Conservation (phyloP, 1,140 invertebrate species). For the Aphaenogaster ashmeadi region DNA sequence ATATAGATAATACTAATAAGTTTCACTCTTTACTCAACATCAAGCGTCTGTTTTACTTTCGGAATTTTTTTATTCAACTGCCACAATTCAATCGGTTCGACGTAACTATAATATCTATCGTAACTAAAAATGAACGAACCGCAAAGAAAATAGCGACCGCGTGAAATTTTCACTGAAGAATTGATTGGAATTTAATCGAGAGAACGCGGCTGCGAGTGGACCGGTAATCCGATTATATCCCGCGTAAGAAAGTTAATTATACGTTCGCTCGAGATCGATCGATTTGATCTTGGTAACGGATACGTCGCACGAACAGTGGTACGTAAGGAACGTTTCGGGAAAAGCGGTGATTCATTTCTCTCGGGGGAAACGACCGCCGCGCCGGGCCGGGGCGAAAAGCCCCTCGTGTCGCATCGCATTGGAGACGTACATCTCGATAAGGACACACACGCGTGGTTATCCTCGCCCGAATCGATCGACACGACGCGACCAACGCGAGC, state of each 20-base stretch:
- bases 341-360: constrained; percentile 33
- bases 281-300: constrained; percentile 9
- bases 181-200: constrained; percentile 3
- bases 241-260: neutral
- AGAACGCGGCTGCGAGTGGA: neutral
- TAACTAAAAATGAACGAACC: neutral
- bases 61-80: neutral
- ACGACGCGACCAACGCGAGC: neutral
- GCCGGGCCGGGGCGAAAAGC: neutral
- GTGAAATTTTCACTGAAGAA: neutral
- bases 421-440: constrained; percentile 6
- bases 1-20: neutral
- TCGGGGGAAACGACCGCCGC: neutral
- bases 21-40: neutral
- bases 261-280: neutral
- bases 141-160: neutral
- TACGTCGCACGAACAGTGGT: neutral
- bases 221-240: neutral
- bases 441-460: neutral
- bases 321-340: neutral
- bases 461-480: constrained; percentile 27
- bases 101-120: neutral
- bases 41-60: neutral
- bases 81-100: neutral
- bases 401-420: neutral